Evolutionary conservation across 2,797 vertebrate genomes (phyloP), one percentile per base, ranked within the genome.

Genomic region (Artibeus lituratus): DNA sequence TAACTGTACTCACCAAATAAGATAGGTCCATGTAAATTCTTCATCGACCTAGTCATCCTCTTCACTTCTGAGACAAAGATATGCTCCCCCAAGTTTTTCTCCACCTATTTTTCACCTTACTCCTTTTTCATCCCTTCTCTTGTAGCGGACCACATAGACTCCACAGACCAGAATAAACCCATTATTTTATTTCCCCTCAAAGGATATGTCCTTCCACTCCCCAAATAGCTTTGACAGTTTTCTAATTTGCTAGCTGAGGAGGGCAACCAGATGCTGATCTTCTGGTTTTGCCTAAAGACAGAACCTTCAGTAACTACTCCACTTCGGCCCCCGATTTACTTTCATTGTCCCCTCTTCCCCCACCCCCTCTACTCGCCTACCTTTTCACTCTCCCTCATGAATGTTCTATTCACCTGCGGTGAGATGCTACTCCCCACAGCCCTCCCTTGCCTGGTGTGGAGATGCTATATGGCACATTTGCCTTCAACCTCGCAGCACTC

Each of bases 281-380:
- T 96, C 91, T 92, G 93, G 86, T 94, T 93, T 97, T 94, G 91
- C 97, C 96, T 94, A 65, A 95, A 91, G 83, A 96, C 44, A n/a
- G 89, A 98, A 96, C 90, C 94, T 80, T 95, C 90, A 87, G 67
- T 84, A 90, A 93, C 90, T 87, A 78, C 94, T 87, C 59, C 3
- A 83, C 81, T 87, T 87, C 76, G n/a, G 90, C 49, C 72, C 87
- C 69, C 69, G 72, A 86, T 53, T 85, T 70, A 49, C 69, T 87
- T 73, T 90, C 22, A 35, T 51, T 53, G 14, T 47, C 18, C 67
- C 37, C 73, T 72, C n/a, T 57, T 67, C 39, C 53, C 16, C 44
- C n/a, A 4, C 26, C 39, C 7, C 24, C 3, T 14, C 6, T 67
- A 62, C 77, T 93, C 19, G 4, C 44, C 65, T 70, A 94, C 39